A percentile compares a stretch with the other conserved stretches of the same genome.
Conservation (phyloP, 2,113 vertebrate species). For the Pica pica region DNA sequence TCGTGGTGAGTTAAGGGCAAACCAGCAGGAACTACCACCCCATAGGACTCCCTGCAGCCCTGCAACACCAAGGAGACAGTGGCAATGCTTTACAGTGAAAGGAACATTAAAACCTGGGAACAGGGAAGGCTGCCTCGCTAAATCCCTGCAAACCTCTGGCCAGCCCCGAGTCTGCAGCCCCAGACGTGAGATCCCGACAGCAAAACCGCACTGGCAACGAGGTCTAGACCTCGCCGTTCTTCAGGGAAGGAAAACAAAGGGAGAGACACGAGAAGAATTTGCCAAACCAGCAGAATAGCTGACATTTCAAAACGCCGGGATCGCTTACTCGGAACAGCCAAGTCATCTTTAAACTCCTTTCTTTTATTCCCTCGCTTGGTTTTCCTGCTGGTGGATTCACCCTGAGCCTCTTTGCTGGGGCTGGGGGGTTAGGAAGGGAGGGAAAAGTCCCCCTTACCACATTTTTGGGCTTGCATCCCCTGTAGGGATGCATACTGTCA, state of each 20-base stretch:
- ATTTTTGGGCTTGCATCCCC: not conserved
- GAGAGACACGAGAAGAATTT: conserved; percentile 39
- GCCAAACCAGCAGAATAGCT: conserved; percentile 55
- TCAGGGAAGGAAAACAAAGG: conserved; percentile 54
- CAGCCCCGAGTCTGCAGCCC: not conserved
- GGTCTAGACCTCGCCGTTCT: conserved; percentile 15
- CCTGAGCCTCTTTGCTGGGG: not conserved
- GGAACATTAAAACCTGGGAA: not conserved
- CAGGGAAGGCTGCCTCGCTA: not conserved
- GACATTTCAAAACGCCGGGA: conserved; percentile 29
- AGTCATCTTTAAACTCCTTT: conserved; percentile 28
- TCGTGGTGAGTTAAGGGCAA: not conserved
- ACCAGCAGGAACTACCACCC: not conserved
- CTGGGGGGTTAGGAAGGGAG: not conserved
- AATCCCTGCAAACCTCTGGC: not conserved
- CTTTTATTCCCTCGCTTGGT: not conserved
- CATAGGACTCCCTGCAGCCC: not conserved
- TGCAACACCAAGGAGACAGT: rapidly evolving
- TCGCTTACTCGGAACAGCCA: not conserved
- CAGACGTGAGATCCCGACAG: not conserved
- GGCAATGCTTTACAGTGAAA: rapidly evolving
- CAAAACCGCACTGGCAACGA: conserved; percentile 7
- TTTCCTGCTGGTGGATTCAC: not conserved
- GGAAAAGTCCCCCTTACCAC: not conserved
- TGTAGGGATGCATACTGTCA: not conserved